Evolutionary conservation across 2,888 invertebrate species (phyloP).

Genomic region (Hanleya hanleyi): DNA sequence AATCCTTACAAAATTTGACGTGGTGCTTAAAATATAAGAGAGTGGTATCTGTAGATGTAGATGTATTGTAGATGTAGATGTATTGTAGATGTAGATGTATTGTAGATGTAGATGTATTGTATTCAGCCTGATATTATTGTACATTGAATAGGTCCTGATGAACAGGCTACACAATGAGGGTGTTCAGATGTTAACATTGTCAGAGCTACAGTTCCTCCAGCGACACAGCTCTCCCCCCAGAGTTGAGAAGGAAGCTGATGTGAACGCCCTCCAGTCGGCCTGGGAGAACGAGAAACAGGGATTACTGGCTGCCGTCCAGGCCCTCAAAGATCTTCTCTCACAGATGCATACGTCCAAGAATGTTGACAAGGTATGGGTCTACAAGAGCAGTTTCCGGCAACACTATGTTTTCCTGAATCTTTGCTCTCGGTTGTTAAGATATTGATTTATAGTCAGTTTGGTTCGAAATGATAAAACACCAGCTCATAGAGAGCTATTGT

Average conservation of each 20-base stretch:
- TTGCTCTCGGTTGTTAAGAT: not conserved
- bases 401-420: not conserved
- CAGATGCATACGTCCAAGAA: slow-evolving; percentile 54
- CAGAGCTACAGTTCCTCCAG: slow-evolving; percentile 67
- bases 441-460: not conserved
- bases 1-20: too few species aligned
- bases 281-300: slow-evolving; percentile 68
- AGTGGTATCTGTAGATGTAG: too few species aligned
- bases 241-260: slow-evolving; percentile 37
- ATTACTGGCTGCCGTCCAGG: slow-evolving; percentile 63
- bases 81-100: too few species aligned
- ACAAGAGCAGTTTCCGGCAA: too few species aligned
- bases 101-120: too few species aligned
- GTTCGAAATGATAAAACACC: too few species aligned
- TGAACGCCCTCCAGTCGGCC: slow-evolving; percentile 48
- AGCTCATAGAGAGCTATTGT: too few species aligned
- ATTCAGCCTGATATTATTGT: too few species aligned
- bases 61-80: too few species aligned
- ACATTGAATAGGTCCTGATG: slow-evolving; percentile 48
- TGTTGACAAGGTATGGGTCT: slow-evolving; percentile 44
- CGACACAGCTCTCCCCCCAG: slow-evolving; percentile 50
- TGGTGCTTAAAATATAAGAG: too few species aligned
- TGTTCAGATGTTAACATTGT: slow-evolving; percentile 66
- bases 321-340: slow-evolving; percentile 67
- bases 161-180: slow-evolving; percentile 67